Evolutionary conservation across 2,113 vertebrate species (phyloP), one percentile per base, ranked within the genome.

Genomic region (Paratilapia polleni): DNA sequence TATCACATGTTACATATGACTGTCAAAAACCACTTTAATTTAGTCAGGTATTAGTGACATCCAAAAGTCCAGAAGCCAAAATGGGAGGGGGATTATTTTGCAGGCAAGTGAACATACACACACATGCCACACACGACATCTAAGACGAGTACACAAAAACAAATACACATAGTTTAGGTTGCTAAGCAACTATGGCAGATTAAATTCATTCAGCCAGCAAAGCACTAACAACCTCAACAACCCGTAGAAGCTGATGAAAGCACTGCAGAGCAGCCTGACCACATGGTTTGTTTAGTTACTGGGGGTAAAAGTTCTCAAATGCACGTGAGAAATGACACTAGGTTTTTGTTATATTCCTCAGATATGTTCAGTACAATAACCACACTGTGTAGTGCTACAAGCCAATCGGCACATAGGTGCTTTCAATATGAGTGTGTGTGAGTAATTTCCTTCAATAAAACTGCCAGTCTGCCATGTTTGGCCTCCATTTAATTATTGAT

Each of bases 401-500:
- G 68, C 60, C 36, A 77, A 61, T 70, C 41, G 86, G 74, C 49
- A 47, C 34, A 43, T 59, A 60, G 68, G 57, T 77, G 74, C 70
- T 85, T 57, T 52, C 11, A 77, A 22, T 68, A 34, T 79, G 58
- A 60, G 56, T 68, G 28, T 58, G 62, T 78, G 56, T 82, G 34
- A 87, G 11, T 63, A 73, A 84, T 84, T 79, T 57, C 77, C 36
- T 26, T 64, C 61, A 82, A 38, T 77, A 84, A 83, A 89, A 85
- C 63, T 62, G 63, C 70, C 58, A 47, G 41, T 41, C n/a, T 78
- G 26, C 79, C 54, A 52, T 76, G 61, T 83, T 78, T 68, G 43
- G 36, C 58, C 77, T 81, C 64, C 47, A 70, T 81, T 68, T 78
- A 76, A 85, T 83, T 85, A 81, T 77, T 82, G 88, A 86, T 60